Evolutionary conservation across 2,113 vertebrate genomes (phyloP), one percentile per base, ranked within the genome.

Genomic region (Pandion haliaetus): DNA sequence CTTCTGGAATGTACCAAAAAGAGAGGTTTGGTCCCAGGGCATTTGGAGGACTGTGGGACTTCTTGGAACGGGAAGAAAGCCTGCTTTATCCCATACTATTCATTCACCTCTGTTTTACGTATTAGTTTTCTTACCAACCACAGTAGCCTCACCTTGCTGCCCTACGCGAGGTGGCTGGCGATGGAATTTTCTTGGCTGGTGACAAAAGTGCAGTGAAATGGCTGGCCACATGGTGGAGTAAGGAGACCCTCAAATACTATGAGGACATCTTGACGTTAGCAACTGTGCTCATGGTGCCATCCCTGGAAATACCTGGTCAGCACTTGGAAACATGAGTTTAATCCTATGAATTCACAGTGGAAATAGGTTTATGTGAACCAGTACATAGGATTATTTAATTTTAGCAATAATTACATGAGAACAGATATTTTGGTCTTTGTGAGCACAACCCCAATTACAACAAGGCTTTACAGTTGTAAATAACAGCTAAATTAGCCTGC

Each of bases 161-260:
- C n/a, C 29, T 19, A 2, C 1, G 2, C 26, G 8, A 6, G 32
- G 24, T 58, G 36, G 32, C 52, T 31, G 20, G 54, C 12, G 1
- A 25, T 15, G 54, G 15, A 2, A 2, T 42, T 58, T 44, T 62
- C 12, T 8, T 38, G n/a, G 49, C 15, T 25, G 52, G 17, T 80
- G 73, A 14, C 52, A 38, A 29, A 14, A 2, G 17, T 76, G 97
- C 94, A 96, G 59, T 54, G 90, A 57, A 49, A 13, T 5, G 16
- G 32, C 4, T 24, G 58, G 49, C 97, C 97, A 34, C 95, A 29
- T 58, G 97, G 90, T 84, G 96, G 97, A 32, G 95, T 29, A 36
- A 31, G 63, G 81, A 95, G 86, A 94, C 93, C 86, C 93, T 17
- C 67, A 38, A 59, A 94, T 44, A 32, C 78, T 81, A 6, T 1